These are phyloP conservation scores for Syngnathus acus DNA, from an alignment of 2,797 vertebrate species.

Conservation along the genomic window DNA sequence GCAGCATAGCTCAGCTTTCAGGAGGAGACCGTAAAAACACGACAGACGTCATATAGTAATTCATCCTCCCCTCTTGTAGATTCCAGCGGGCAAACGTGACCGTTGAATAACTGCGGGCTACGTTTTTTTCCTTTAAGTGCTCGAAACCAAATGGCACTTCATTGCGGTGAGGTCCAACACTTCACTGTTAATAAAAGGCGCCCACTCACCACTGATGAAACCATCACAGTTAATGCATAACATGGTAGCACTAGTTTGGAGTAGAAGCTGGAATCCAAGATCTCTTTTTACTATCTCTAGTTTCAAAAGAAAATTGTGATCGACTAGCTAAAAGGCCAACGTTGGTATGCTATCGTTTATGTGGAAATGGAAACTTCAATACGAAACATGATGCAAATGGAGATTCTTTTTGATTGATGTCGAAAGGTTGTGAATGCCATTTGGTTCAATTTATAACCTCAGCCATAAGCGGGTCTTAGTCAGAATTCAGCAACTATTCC, in stretches of 20 bases:
- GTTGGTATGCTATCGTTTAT: no score
- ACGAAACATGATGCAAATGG: no score
- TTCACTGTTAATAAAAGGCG: conserved; percentile 8
- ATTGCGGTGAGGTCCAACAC: conserved; percentile 19
- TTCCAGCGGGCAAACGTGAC: conserved; percentile 21
- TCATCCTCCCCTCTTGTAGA: conserved; percentile 19
- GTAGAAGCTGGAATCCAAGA: conserved; percentile 7
- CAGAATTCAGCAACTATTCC: not conserved
- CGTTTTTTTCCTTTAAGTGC: conserved; percentile 19
- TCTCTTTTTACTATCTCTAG: not conserved
- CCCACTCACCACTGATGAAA: conserved; percentile 28
- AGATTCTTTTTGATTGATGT: not conserved
- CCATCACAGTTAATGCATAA: conserved; percentile 27
- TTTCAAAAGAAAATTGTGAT: no score
- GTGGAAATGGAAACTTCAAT: no score
- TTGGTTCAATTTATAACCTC: not conserved
- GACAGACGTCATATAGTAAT: conserved; percentile 20
- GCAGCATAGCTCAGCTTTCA: conserved; percentile 9
- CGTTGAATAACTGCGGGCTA: conserved; percentile 24
- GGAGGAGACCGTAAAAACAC: conserved; percentile 18
- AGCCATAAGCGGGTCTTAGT: not conserved
- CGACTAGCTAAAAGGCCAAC: no score
- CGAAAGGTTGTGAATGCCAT: not conserved
- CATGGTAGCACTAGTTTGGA: conserved; percentile 12
- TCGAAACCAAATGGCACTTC: conserved; percentile 24